phyloP scores from a whole-genome alignment of 2,797 vertebrate species.

The Scomberomorus guttatus region DNA sequence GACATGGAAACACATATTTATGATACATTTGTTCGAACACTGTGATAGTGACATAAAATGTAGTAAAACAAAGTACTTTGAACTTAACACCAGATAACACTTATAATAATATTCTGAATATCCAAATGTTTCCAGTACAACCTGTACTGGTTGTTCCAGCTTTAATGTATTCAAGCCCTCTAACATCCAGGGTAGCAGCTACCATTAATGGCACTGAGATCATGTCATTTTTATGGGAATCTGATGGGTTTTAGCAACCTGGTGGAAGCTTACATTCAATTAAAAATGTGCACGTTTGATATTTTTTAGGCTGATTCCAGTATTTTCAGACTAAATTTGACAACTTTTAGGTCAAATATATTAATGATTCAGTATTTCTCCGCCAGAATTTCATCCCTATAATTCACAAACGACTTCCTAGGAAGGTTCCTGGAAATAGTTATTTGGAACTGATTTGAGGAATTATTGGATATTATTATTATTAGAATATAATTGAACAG shows the following conservation, averaged over 20 bases:
- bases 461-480: too few relatives aligned
- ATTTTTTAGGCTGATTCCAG: neutral
- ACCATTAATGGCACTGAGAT: too few relatives aligned
- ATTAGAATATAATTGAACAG: neutral
- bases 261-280: too few relatives aligned
- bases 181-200: neutral
- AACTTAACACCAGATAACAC: neutral
- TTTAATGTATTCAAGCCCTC: neutral
- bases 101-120: too few relatives aligned
- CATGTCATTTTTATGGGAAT: too few relatives aligned
- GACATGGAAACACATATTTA: neutral
- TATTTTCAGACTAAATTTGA: neutral
- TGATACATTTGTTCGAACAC: neutral
- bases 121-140: neutral
- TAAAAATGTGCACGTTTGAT: too few relatives aligned
- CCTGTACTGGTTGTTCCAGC: neutral
- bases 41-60: neutral
- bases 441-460: neutral
- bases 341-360: neutral
- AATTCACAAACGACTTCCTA: too few relatives aligned
- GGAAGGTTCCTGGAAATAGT: too few relatives aligned
- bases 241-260: neutral
- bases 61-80: neutral
- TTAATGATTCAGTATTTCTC: neutral
- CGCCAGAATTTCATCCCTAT: too few relatives aligned